phyloP scores from a whole-genome alignment of 2,113 vertebrate species.

The Solea senegalensis region DNA sequence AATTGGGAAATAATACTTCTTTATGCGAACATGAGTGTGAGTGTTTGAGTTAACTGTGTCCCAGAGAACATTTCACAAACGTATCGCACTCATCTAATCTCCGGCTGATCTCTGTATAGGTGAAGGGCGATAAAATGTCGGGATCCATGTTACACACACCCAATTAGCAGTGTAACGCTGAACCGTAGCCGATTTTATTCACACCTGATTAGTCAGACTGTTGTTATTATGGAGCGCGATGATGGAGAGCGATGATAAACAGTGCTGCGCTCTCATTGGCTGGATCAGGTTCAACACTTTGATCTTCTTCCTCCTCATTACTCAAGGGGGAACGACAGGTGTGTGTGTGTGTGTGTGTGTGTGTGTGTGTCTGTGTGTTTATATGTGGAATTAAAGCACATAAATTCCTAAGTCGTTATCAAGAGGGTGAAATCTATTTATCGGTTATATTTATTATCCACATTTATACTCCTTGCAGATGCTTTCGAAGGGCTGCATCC shows the following conservation, averaged over 20 bases:
- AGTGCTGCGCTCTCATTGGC: constrained; percentile 59
- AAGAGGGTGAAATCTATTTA: constrained; percentile 3
- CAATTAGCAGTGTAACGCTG: constrained; percentile 50
- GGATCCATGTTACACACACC: constrained; percentile 50
- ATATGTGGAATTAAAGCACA: constrained; percentile 26
- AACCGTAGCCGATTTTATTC: constrained; percentile 42
- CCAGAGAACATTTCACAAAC: no score
- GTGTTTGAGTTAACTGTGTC: no score
- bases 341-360: constrained; percentile 17
- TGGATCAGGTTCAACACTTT: constrained; percentile 63
- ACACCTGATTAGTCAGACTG: constrained; percentile 69
- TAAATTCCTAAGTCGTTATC: constrained; percentile 21
- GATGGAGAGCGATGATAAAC: constrained; percentile 68
- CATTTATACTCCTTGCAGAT: constrained; percentile 15
- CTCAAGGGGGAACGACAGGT: constrained; percentile 52
- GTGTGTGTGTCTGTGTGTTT: constrained; percentile 32
- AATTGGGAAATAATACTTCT: no score
- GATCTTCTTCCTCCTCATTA: constrained; percentile 71
- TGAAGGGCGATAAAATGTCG: constrained; percentile 27
- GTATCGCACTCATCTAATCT: background rate
- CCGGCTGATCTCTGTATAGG: constrained; percentile 10
- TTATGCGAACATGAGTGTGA: no score
- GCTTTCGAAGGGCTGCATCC: constrained; percentile 2
- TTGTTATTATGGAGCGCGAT: constrained; percentile 50
- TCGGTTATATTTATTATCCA: constrained; percentile 24